These are phyloP conservation scores for Chelidonichthys spinosus DNA, from an alignment of 2,797 vertebrate genomes.

Conservation along the genomic window DNA sequence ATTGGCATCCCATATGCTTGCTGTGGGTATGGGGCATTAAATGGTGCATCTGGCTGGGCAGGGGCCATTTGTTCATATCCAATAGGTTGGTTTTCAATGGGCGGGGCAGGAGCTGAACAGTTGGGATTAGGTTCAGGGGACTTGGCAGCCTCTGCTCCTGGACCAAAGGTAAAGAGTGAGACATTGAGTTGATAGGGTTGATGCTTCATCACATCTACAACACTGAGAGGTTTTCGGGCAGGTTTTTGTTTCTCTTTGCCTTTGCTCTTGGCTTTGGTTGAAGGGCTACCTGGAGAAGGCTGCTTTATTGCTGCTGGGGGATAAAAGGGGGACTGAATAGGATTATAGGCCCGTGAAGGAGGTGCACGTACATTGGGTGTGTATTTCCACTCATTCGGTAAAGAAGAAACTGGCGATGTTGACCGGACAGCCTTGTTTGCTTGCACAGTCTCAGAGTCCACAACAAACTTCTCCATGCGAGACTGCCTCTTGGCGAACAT, in stretches of 20 bases:
- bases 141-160: conserved; percentile 83
- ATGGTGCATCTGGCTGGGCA: conserved; percentile 80
- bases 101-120: conserved; percentile 76
- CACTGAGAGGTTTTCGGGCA: conserved; percentile 91
- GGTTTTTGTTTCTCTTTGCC: conserved; percentile 86
- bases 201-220: conserved; percentile 98
- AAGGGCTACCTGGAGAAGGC: conserved; percentile 77
- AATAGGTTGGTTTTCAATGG: conserved; percentile 82
- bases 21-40: conserved; percentile 81
- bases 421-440: conserved; percentile 88
- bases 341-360: conserved; percentile 93
- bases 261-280: conserved; percentile 88
- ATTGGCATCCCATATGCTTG: conserved; percentile 85
- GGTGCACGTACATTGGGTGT: conserved; percentile 95
- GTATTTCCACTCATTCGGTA: conserved; percentile 96
- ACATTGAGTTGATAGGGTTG: conserved; percentile 96
- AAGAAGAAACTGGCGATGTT: conserved; percentile 91
- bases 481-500: conserved; percentile 97
- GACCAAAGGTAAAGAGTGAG: conserved; percentile 95
- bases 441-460: conserved; percentile 95
- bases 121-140: conserved; percentile 65
- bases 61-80: conserved; percentile 77
- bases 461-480: conserved; percentile 97
- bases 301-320: conserved; percentile 91
- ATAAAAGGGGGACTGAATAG: conserved; percentile 93